phyloP scores from a whole-genome alignment of 2,797 vertebrate genomes.

The Hyperoplus immaculatus region DNA sequence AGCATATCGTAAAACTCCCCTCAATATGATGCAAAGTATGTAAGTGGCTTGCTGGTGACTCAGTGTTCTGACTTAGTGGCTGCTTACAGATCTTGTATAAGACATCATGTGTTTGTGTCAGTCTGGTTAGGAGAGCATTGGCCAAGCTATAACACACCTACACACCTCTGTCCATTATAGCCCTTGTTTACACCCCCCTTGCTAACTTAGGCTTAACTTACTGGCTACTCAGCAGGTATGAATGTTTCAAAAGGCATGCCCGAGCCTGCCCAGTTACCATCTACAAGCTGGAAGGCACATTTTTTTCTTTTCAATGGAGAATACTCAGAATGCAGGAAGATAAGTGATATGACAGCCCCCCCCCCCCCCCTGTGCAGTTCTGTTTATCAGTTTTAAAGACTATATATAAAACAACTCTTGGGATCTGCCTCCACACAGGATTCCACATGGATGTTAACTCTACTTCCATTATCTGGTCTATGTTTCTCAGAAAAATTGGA shows the following conservation, averaged over 20 bases:
- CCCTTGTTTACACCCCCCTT: conserved; percentile 46
- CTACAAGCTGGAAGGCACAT: conserved; percentile 43
- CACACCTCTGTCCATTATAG: background rate
- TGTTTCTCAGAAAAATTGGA: background rate
- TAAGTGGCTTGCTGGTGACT: background rate
- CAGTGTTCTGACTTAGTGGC: background rate
- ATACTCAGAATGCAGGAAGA: background rate
- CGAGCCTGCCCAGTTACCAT: conserved; percentile 57
- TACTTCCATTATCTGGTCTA: background rate
- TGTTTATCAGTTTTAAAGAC: background rate
- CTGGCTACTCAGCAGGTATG: conserved; percentile 65
- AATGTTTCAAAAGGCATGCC: conserved; percentile 44
- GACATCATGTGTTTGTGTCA: conserved; percentile 10
- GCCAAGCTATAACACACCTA: conserved; percentile 33
- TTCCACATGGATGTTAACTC: conserved; percentile 1
- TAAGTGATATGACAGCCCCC: background rate
- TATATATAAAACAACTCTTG: background rate
- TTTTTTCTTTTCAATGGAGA: conserved; percentile 11
- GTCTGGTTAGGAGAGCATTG: conserved; percentile 52
- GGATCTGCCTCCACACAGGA: background rate
- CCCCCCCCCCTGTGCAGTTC: background rate
- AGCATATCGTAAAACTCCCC: background rate
- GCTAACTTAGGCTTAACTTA: conserved; percentile 6
- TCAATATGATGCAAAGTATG: background rate
- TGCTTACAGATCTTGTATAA: background rate